These are phyloP conservation scores for cat (Felis catus) DNA, from an alignment of 2,113 vertebrate species.

Conservation along the genomic window DNA sequence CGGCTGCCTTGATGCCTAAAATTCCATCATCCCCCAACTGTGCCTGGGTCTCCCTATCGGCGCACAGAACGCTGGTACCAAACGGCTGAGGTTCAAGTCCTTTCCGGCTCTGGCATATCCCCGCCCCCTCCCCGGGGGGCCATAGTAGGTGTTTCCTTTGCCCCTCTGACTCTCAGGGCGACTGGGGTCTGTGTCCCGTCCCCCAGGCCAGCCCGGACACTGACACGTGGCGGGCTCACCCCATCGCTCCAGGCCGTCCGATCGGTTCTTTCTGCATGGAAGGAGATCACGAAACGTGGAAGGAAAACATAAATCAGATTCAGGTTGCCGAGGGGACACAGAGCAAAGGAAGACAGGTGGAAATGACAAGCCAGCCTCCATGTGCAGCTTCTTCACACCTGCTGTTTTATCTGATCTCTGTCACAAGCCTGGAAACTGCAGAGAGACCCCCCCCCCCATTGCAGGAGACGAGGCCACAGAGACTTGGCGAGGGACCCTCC, in stretches of 20 bases:
- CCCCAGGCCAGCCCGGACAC: neutral
- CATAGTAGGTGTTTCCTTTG: neutral
- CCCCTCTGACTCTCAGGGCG: neutral
- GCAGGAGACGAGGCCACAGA: neutral
- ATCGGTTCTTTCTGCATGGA: neutral
- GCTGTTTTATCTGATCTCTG: neutral
- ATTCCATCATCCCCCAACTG: neutral
- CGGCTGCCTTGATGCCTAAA: neutral
- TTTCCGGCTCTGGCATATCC: neutral
- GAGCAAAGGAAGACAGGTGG: neutral
- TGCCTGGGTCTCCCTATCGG: neutral
- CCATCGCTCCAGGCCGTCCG: neutral
- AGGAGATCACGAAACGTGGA: neutral
- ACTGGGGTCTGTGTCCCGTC: neutral
- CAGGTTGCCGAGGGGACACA: neutral
- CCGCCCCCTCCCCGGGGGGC: neutral
- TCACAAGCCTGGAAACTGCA: no score
- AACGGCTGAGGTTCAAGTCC: neutral
- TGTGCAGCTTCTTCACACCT: no score
- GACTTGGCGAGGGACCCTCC: neutral
- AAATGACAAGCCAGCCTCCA: neutral
- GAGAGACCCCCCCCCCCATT: no score
- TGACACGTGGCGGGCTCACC: rapidly evolving
- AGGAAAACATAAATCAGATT: neutral
- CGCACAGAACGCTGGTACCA: neutral